A percentile compares a stretch with the other conserved stretches of the same genome.
Evolutionary conservation across 2,797 vertebrate species (phyloP).

Genomic region (Nothura maculosa): DNA sequence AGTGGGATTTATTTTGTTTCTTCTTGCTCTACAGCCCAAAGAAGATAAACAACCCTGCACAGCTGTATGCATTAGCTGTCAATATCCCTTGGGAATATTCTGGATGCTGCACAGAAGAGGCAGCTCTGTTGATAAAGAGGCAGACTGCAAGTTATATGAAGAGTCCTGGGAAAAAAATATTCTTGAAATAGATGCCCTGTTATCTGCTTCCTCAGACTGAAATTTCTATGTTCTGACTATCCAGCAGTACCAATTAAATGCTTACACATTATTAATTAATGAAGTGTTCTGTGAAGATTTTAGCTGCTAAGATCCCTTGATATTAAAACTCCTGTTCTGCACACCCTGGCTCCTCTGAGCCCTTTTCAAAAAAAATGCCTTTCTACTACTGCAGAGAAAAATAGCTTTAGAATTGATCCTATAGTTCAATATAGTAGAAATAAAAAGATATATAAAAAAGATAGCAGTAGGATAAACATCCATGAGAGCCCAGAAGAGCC

Average conservation of each 20-base stretch:
- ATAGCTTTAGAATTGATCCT: neutral
- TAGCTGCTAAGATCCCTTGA: neutral
- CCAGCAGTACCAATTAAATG: slow-evolving; percentile 47
- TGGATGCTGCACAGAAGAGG: neutral
- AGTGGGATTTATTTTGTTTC: neutral
- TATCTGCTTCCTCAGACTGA: neutral
- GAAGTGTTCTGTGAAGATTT: slow-evolving; percentile 21
- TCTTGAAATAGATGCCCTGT: neutral
- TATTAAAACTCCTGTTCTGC: neutral
- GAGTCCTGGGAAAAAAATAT: neutral
- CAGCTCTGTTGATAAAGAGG: neutral
- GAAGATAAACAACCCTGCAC: neutral
- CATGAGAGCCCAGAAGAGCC: neutral
- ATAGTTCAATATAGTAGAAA: neutral
- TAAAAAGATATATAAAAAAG: neutral
- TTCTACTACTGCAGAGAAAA: neutral
- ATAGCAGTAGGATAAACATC: neutral
- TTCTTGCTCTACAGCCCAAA: neutral
- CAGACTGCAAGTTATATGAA: neutral
- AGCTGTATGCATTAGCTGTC: neutral
- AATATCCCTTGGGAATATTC: neutral
- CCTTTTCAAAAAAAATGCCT: neutral
- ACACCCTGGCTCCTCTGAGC: neutral
- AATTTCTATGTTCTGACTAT: neutral
- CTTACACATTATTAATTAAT: slow-evolving; percentile 55